phyloP scores from a whole-genome alignment of 2,113 vertebrate species.

The Odocoileus virginianus region DNA sequence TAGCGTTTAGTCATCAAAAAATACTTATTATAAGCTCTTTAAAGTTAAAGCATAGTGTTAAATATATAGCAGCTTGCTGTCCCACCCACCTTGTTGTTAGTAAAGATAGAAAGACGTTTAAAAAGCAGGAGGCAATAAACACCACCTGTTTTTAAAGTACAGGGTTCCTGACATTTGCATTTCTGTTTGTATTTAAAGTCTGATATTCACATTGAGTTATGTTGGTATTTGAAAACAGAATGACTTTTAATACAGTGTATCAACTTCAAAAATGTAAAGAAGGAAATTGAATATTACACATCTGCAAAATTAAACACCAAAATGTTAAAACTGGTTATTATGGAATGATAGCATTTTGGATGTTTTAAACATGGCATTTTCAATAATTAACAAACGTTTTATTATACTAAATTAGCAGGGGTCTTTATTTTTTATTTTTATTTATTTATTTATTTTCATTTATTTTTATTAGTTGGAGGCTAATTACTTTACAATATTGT shows the following conservation, averaged over 20 bases:
- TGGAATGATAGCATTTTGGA: neutral
- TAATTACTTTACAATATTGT: no score
- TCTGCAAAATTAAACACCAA: constrained; percentile 4
- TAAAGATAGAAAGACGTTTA: constrained; percentile 67
- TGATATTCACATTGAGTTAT: constrained; percentile 52
- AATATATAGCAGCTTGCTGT: constrained; percentile 68
- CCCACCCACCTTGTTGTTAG: constrained; percentile 70
- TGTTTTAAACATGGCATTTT: neutral
- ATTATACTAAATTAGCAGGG: neutral
- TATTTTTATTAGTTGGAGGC: no score
- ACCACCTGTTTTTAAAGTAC: constrained; percentile 68
- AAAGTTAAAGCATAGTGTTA: constrained; percentile 64
- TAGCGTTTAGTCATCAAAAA: constrained; percentile 70
- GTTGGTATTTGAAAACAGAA: constrained; percentile 57
- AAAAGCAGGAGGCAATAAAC: constrained; percentile 63
- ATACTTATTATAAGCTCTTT: constrained; percentile 65
- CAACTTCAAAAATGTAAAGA: constrained; percentile 22
- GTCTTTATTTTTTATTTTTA: neutral
- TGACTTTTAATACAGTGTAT: constrained; percentile 43
- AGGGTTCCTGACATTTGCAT: constrained; percentile 63
- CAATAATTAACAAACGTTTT: neutral
- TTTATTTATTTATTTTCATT: no score
- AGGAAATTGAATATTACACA: neutral
- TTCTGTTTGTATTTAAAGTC: constrained; percentile 65
- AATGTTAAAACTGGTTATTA: neutral